Conservation (phyloP, 2,113 vertebrate genomes). For the Sorex araneus region DNA sequence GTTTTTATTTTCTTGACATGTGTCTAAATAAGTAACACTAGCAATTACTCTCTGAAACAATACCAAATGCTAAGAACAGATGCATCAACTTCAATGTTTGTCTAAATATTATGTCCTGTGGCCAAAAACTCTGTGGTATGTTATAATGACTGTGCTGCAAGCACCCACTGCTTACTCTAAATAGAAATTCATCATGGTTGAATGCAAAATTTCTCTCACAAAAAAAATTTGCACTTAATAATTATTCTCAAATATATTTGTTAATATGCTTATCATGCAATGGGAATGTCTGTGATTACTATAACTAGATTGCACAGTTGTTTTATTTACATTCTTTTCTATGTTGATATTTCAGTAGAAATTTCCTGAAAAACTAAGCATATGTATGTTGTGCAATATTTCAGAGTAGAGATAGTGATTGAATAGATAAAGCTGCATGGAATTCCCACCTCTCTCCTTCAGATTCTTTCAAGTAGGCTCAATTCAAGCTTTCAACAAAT, state of each 20-base stretch:
- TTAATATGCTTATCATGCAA: no score
- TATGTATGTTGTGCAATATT: not conserved
- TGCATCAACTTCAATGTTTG: not conserved
- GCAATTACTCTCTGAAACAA: conserved; percentile 61
- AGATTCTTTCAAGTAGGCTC: not conserved
- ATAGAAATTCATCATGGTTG: not conserved
- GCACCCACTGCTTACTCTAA: not conserved
- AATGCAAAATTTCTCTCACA: not conserved
- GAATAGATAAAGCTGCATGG: not conserved
- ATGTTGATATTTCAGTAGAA: no score
- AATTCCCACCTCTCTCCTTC: not conserved
- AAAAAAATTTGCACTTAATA: not conserved
- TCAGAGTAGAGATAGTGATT: not conserved
- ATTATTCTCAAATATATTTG: not conserved
- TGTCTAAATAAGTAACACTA: conserved; percentile 71
- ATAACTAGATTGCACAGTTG: no score
- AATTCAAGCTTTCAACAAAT: not conserved
- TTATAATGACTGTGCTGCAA: not conserved
- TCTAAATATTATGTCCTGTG: conserved; percentile 25
- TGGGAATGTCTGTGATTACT: no score
- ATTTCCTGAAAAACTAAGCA: no score
- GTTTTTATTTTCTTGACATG: conserved; percentile 70
- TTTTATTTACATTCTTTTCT: no score
- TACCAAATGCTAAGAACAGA: not conserved
- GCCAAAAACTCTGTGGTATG: not conserved